Base-by-base conservation (phyloP, 2,113 vertebrate genomes). In the Engystomops pustulosus region DNA sequence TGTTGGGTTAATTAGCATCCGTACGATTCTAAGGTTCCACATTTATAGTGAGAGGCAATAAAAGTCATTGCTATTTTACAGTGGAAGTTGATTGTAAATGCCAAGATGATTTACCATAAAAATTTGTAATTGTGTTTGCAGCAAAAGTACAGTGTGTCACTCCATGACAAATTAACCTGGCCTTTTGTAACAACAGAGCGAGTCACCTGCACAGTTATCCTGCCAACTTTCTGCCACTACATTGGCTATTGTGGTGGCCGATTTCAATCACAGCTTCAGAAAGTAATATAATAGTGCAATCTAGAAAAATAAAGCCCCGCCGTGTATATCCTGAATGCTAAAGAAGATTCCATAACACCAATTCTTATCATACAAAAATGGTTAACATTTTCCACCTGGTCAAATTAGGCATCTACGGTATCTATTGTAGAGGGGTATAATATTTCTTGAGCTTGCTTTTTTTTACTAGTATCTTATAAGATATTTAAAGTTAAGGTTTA, bases 111-210 rank as follows among this genome's bases (percentile, higher is more conserved):
- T 36, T 36, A 18, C 62, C 30, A 67, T 36, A 9, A 34, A 67
- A 23, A 17, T 32, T 32, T 32, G 14, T 32, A 34, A 34, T 18
- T 34, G 36, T 18, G 32, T 36, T 67, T 36, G 9, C 17, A 34
- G 62, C 15, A 81, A 58, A 71, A 38, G 30, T 18, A 30, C 6
- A 36, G 25, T 41, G 30, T 55, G 51, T 82, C 69, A 72, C 38
- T 58, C 44, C 5, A 71, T 72, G 30, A 71, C 51, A 72, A 58
- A 71, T 72, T 71, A 49, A 3, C 14, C 11, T 71, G 80, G 18
- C 47, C 34, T 81, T 62, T 71, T n/a, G 14, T 51, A 72, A 8
- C 8, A 34, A 34, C 45, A 45, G 67, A 38, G 5, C n/a, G 8
- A 53, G 30, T 55, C 23, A 71, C 67, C 79, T 71, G 32, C 68